Base-by-base conservation (phyloP, 2,888 invertebrate genomes). In the Nowickia ferox region DNA sequence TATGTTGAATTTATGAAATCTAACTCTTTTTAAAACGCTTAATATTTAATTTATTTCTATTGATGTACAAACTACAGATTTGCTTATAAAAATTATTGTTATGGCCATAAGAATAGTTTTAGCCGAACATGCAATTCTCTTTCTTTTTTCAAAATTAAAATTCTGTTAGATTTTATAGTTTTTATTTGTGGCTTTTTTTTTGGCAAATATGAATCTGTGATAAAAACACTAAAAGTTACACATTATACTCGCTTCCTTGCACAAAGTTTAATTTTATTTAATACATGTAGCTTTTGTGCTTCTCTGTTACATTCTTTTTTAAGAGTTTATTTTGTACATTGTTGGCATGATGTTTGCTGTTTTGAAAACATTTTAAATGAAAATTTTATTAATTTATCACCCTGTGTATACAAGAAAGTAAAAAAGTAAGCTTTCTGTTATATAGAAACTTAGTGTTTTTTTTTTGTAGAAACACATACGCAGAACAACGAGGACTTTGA, bases 331-430 rank as follows among this genome's bases (percentile, higher is more conserved):
- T 82, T 76, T 9, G 17, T 69, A 77, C 13, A 17, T 66, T 68
- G 48, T 71, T 84, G 65, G 59, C 71, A 44, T 11, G 71, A 68
- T 85, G 76, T 72, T 84, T 71, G 48, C 65, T 79, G 65, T 66
- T 74, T 57, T 53, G 8, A 75, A 63, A 84, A 86, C 86, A 83
- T 86, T 86, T 86, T 79, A 86, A 86, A 86, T 86, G 83, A 86
- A 83, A 83, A 80, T 86, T 83, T 86, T 83, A 86, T 86, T 86
- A 86, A 86, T 86, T 86, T 86, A 86, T 86, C 86, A 86, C 83
- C 72, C 76, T 69, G 72, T 65, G 72, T 66, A 51, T 65, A 72
- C 59, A 59, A 83, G 22, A 44, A 53, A 72, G 30, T n/a, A 9
- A 44, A 6, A 51, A 38, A 51, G 44, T 1, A 63, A 17, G 72